These are phyloP conservation scores for Hemithea aestivaria DNA, from an alignment of 2,888 invertebrate genomes.

Conservation along the genomic window DNA sequence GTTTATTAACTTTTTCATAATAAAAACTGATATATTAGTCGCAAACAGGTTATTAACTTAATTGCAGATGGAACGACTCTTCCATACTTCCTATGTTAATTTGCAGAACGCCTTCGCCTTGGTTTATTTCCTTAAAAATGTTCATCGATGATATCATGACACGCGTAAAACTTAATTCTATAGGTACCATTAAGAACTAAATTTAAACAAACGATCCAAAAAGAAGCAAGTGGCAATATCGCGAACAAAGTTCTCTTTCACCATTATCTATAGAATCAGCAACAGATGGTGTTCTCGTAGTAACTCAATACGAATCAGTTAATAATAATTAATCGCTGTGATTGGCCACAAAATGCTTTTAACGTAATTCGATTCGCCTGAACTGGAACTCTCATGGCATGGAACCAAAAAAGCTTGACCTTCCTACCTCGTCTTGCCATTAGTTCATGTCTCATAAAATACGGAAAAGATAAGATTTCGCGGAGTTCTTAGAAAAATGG, in stretches of 20 bases:
- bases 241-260: constrained; percentile 23
- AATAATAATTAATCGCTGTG: constrained; percentile 69
- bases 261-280: constrained; percentile 22
- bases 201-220: too few species aligned
- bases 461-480: constrained; percentile 40
- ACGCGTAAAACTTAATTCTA: constrained; percentile 18
- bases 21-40: constrained; percentile 15
- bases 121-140: constrained; percentile 37
- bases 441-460: constrained; percentile 32
- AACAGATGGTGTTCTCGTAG: constrained; percentile 45
- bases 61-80: constrained; percentile 31
- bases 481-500: constrained; percentile 54
- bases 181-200: not conserved
- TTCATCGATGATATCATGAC: constrained; percentile 19
- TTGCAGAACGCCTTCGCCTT: constrained; percentile 35
- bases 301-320: constrained; percentile 60
- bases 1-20: constrained; percentile 18
- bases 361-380: constrained; percentile 73
- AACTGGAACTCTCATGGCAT: constrained; percentile 64
- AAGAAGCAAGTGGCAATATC: constrained; percentile 6
- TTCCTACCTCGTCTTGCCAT: constrained; percentile 38
- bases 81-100: constrained; percentile 44
- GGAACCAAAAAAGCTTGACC: constrained; percentile 54
- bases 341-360: constrained; percentile 73
- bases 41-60: constrained; percentile 34